Evolutionary conservation across 2,888 invertebrate genomes (phyloP), one percentile per base, ranked within the genome.

Genomic region (Caenorhabditis angaria): DNA sequence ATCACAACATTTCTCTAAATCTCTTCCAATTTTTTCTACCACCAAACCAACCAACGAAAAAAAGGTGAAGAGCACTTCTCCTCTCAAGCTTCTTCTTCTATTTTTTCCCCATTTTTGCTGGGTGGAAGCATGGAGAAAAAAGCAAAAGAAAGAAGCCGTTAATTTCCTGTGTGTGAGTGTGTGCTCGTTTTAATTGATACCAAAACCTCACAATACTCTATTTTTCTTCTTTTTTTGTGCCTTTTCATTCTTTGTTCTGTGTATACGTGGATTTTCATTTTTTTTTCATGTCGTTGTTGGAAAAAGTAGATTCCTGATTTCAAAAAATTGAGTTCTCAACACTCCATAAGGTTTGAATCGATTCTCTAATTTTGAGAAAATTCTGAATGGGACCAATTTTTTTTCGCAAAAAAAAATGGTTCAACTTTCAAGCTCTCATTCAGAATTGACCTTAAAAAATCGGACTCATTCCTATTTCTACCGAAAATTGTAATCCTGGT

Each of bases 11-110:
- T 41, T 41, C 41, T 41, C 41, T 32, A 32, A 32, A 32, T 32
- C 32, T 32, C 32, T 32, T 32, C 32, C 32, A 5, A 32, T 32
- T 32, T 5, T 32, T 32, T 10, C 10, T 32, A 8, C 32, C 10
- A 5, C 10, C 32, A 41, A 41, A 41, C 41, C 14, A 14, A 32
- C 32, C 32, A 32, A 32, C 10, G 18, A 41, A 41, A 41, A 6
- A 41, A 41, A 41, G 41, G 41, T 41, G 41, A 41, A 41, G 41
- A 41, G 41, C 41, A 41, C 41, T 41, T 41, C 41, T 41, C 41
- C 41, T 41, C 41, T 14, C 10, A 41, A 41, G 32, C 32, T 32
- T 32, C 32, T 32, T 18, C 41, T 41, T 14, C n/a, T n/a, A n/a
- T 41, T 41, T 41, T 41, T 41, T 14, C 41, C 41, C 41, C 41